A percentile compares a stretch with the other conserved stretches of the same genome.
Conservation (phyloP, 2,113 vertebrate species). For the Dromiciops gliroides region DNA sequence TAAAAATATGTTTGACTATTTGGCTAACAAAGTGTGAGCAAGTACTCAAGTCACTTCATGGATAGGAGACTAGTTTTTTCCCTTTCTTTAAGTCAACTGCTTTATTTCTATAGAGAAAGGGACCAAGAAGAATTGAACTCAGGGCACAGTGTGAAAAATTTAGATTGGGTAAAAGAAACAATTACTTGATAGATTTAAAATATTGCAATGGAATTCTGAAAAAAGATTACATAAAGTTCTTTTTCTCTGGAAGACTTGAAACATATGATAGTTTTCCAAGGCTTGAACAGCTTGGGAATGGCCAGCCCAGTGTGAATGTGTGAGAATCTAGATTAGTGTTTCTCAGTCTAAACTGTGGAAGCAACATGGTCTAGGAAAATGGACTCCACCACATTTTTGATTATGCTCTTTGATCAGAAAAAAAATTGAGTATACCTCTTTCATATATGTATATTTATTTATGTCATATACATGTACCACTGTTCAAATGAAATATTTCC, state of each 20-base stretch:
- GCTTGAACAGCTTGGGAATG: conserved; percentile 33
- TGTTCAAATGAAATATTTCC: background rate
- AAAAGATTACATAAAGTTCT: conserved; percentile 21
- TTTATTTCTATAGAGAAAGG: conserved; percentile 29
- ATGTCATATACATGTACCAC: background rate
- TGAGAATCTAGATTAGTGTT: background rate
- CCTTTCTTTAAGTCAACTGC: background rate
- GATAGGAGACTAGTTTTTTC: background rate
- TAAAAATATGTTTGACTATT: conserved; percentile 26
- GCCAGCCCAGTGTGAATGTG: background rate
- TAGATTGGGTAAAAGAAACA: conserved; percentile 27
- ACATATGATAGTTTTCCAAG: conserved; percentile 15
- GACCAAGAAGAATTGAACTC: conserved; percentile 6
- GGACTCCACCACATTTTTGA: background rate
- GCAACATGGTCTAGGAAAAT: background rate
- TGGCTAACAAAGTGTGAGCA: background rate
- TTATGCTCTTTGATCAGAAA: background rate
- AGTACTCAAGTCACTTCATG: background rate
- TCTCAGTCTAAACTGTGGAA: background rate
- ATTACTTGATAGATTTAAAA: background rate
- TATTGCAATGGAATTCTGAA: background rate
- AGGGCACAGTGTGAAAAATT: background rate
- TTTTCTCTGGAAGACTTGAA: conserved; percentile 47
- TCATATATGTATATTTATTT: background rate
- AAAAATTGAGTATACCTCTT: background rate